phyloP scores from a whole-genome alignment of 2,888 invertebrate species.

The Orthosia gothica region DNA sequence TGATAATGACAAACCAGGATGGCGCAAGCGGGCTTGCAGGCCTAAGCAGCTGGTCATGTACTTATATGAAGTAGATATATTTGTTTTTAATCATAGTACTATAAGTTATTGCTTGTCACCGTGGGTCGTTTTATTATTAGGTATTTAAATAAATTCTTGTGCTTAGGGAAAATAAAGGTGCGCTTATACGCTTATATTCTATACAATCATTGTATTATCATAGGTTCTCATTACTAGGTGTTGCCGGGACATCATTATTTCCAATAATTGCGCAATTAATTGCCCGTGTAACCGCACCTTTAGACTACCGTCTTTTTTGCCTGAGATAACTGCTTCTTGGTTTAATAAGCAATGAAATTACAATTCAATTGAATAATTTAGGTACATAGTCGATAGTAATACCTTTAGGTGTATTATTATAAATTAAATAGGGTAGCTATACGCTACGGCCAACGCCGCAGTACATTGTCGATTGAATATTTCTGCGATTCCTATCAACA shows the following conservation, averaged over 20 bases:
- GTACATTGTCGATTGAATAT: background rate
- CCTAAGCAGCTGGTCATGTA: conserved; percentile 43
- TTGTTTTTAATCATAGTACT: conserved; percentile 15
- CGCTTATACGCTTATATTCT: too few species aligned
- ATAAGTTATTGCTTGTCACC: conserved; percentile 32
- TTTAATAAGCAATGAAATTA: conserved; percentile 28
- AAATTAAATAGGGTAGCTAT: conserved; percentile 9
- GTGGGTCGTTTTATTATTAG: background rate
- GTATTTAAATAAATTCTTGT: too few species aligned
- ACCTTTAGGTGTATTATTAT: background rate
- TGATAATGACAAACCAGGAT: too few species aligned
- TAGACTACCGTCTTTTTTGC: background rate
- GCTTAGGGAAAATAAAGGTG: too few species aligned
- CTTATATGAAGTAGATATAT: conserved; percentile 1
- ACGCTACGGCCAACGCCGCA: conserved; percentile 3
- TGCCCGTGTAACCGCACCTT: too few species aligned
- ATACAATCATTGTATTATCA: too few species aligned
- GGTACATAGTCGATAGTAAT: background rate
- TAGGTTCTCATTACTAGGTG: too few species aligned
- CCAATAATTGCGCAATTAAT: too few species aligned
- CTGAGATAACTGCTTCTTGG: conserved; percentile 5
- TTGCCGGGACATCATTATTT: too few species aligned
- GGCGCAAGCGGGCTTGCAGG: too few species aligned
- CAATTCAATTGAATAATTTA: conserved; percentile 5
- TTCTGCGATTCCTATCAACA: conserved; percentile 10